Evolutionary conservation across 2,888 invertebrate species (phyloP).

Genomic region (Suillia variegata): DNA sequence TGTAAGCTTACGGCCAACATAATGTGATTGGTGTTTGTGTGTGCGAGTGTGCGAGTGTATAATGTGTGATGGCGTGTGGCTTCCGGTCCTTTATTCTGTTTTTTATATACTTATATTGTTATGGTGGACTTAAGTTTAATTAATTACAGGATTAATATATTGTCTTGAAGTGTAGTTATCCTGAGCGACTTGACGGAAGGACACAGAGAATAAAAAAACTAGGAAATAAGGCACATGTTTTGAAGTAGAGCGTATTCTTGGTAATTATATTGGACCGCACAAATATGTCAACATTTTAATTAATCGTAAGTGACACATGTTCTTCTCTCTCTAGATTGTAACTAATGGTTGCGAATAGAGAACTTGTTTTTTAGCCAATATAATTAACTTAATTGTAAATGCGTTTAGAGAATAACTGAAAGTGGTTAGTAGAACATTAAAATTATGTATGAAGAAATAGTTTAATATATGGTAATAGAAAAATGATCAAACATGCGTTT

Average conservation of each 20-base stretch:
- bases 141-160: background rate
- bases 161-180: slow-evolving; percentile 3
- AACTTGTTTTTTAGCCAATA: no score
- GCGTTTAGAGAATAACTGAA: no score
- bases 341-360: no score
- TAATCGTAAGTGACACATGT: background rate
- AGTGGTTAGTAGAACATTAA: no score
- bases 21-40: background rate
- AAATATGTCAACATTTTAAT: slow-evolving; percentile 2
- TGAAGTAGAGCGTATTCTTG: no score
- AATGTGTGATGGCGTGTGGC: background rate
- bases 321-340: background rate
- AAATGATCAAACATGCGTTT: no score
- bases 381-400: no score
- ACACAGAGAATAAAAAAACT: no score
- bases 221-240: no score
- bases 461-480: no score
- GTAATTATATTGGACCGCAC: background rate
- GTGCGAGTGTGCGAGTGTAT: background rate
- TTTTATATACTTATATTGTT: background rate
- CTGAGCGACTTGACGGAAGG: no score
- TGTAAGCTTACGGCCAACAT: background rate
- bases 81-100: background rate
- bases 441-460: no score
- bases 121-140: slow-evolving; percentile 1